These are phyloP conservation scores for Diadophis punctatus DNA, from an alignment of 2,113 vertebrate species.

Conservation along the genomic window DNA sequence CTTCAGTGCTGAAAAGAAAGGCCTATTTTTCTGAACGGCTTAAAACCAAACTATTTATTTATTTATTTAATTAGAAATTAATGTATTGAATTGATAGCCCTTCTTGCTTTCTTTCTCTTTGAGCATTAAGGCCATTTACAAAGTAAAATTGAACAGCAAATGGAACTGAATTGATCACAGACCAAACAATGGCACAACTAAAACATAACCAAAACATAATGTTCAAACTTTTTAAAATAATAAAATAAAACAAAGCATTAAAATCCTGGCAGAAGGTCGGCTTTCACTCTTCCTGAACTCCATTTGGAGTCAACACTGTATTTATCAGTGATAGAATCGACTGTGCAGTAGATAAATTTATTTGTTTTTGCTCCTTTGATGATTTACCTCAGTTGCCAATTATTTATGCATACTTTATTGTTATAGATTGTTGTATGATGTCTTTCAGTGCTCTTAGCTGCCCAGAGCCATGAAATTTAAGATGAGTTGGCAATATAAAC, in stretches of 20 bases:
- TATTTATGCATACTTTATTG: neutral
- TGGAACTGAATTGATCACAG: neutral
- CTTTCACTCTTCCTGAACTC: neutral
- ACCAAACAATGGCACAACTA: neutral
- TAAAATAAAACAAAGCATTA: neutral
- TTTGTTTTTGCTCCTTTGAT: neutral
- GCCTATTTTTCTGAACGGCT: neutral
- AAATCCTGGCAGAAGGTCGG: neutral
- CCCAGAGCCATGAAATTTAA: neutral
- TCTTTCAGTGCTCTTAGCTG: neutral
- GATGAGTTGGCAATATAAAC: neutral
- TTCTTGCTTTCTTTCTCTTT: neutral
- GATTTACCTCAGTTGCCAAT: neutral
- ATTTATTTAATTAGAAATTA: neutral
- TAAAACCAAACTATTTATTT: neutral
- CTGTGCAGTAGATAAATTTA: neutral
- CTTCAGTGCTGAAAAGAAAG: neutral
- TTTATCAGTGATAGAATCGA: neutral
- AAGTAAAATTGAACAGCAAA: neutral
- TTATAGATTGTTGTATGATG: neutral
- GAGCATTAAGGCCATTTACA: neutral
- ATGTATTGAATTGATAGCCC: neutral
- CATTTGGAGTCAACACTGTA: neutral
- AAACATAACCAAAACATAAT: neutral
- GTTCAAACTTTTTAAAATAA: neutral